Evolutionary conservation across 2,797 vertebrate species (phyloP), one percentile per base, ranked within the genome.

Genomic region (Lacerta bilineata): DNA sequence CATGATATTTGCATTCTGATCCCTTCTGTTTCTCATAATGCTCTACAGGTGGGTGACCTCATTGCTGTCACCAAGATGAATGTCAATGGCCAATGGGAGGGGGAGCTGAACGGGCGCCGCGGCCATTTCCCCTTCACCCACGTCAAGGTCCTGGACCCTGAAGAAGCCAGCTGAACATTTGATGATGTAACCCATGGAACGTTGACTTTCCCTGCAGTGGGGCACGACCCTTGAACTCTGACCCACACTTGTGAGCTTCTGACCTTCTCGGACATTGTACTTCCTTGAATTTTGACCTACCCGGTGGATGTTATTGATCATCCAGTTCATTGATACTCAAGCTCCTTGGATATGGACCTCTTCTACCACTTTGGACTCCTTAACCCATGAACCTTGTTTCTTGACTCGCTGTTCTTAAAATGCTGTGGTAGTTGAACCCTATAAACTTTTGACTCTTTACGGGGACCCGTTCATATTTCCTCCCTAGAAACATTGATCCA

Each of bases 21-120:
- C 68, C 43, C 25, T 11, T n/a, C 84, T 89, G 43, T 78, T 11
- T 82, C 64, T 50, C 23, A 8, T 81, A 59, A 85, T 85, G 43
- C 43, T 85, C 59, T n/a, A 61, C 85, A 91, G 91, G 88, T 91
- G 64, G 91, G 91, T 69, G 91, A 91, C 59, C 84, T 89, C 75
- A 89, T 91, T 80, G 89, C 88, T 11, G 91, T 91, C 68, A 91
- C 91, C 68, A 91, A 91, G 82, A 91, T 91, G 91, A 89, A 91
- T n/a, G 83, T 91, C 80, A 91, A 91, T 0, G 91, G 91, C n/a
- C 91, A 91, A 55, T 91, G 91, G 91, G 91, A 91, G 27, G 91
- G 91, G 9, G 88, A 91, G 78, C 72, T 91, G 81, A 91, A 91
- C 3, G 91, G 91, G 55, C 91, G 85, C 20, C 81, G 86, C 17